Evolutionary conservation across 2,113 vertebrate genomes (phyloP), one percentile per base, ranked within the genome.

Genomic region (Sphaerodactylus townsendi): DNA sequence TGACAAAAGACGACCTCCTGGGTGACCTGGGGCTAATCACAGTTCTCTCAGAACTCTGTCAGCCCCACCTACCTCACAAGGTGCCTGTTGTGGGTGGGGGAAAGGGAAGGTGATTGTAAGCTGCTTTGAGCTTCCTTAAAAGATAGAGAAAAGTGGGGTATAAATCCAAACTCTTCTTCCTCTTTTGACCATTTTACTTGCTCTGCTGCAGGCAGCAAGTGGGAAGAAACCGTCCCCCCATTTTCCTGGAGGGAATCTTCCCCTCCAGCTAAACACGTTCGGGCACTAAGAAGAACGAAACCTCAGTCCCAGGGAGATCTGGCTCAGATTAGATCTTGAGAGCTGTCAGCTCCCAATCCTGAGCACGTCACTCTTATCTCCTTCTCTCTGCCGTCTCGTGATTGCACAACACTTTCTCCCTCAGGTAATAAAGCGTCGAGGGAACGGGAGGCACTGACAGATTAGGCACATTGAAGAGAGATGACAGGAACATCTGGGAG

Each of bases 401-500:
- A 79, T 77, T 92, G 76, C 87, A 76, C 50, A 84, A 25, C 41
- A 7, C 80, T 93, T 91, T 76, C 65, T 89, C 59, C 81, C 77
- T 85, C 81, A 48, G 88, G 90, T 88, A 91, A 90, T 83, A 89
- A 90, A 41, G 53, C 4, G 53, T 77, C 85, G 84, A 90, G 87
- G 92, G 83, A 91, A 93, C 92, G 90, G 83, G 86, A 35, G 37
- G 48, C 84, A 87, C 77, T 85, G 90, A 84, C 53, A 92, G 87
- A 89, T 53, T 53, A 53, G 50, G 14, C 50, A 53, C 92, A 91
- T 92, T 93, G 92, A 85, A 79, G 91, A 88, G 92, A 84, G 92
- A 93, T 87, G 93, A 95, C 83, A 93, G 94, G 92, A 90, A 77
- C 82, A 86, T 81, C 91, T 93, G 88, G 81, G 83, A 91, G 75